phyloP scores from a whole-genome alignment of 2,888 invertebrate species.

The Nezara viridula region DNA sequence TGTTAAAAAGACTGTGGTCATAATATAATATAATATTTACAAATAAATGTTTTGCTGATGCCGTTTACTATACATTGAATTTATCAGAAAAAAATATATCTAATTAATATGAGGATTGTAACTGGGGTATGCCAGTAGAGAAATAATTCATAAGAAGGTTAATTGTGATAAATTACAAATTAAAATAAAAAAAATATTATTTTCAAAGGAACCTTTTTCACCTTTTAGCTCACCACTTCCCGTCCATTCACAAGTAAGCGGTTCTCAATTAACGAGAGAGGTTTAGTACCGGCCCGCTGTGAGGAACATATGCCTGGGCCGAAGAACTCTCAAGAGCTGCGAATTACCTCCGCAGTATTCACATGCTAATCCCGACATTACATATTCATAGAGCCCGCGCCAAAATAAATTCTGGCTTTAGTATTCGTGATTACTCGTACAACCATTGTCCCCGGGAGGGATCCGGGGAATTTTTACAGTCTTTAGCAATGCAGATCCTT shows the following conservation, averaged over 20 bases:
- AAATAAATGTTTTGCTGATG: no score
- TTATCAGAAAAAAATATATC: no score
- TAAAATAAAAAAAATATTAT: no score
- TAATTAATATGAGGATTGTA: no score
- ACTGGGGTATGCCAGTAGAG: no score
- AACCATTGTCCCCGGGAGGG: not conserved
- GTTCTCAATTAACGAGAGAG: not conserved
- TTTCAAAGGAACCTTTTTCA: not conserved
- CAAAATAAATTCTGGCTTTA: conserved; percentile 9
- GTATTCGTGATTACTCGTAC: not conserved
- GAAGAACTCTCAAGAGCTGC: not conserved
- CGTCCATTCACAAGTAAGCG: no score
- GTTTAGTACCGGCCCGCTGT: not conserved
- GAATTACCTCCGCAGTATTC: not conserved
- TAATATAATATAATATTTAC: no score
- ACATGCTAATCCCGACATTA: conserved; percentile 3
- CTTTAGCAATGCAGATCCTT: not conserved
- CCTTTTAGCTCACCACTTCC: not conserved
- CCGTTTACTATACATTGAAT: no score
- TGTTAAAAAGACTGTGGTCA: no score
- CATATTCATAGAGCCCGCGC: not conserved
- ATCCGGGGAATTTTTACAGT: not conserved
- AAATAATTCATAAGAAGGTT: no score
- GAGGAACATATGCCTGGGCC: not conserved
- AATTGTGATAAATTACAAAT: no score